A percentile compares a stretch with the other conserved stretches of the same genome.
These are phyloP conservation scores for Aplysia californica DNA, from an alignment of 1,140 invertebrate genomes.

Conservation along the genomic window DNA sequence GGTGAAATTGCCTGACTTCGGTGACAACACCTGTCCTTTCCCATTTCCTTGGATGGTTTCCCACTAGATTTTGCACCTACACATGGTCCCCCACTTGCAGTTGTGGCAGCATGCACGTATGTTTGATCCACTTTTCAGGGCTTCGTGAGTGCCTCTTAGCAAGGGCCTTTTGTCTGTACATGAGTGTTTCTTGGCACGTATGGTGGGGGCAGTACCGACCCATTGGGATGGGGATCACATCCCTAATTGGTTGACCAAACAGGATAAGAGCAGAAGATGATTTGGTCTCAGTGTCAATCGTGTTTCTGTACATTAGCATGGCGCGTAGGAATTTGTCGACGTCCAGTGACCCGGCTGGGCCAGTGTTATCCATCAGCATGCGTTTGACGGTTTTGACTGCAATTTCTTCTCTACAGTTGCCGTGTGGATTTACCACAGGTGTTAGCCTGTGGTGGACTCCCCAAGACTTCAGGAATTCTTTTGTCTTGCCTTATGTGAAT, in stretches of 20 bases:
- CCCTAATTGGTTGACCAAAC: constrained; percentile 28
- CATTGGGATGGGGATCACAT: too few relatives aligned
- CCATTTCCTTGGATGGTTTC: constrained; percentile 39
- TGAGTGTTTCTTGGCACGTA: constrained; percentile 36
- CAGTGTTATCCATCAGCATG: constrained; percentile 32
- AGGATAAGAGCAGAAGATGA: constrained; percentile 30
- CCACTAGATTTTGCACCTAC: too few relatives aligned
- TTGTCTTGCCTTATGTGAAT: too few relatives aligned
- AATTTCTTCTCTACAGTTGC: background rate
- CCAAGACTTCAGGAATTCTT: too few relatives aligned
- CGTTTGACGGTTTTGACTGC: constrained; percentile 12
- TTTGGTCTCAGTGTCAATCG: too few relatives aligned
- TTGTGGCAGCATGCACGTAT: constrained; percentile 34
- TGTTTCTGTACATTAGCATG: too few relatives aligned
- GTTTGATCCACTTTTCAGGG: constrained; percentile 31
- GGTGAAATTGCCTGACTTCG: constrained; percentile 42
- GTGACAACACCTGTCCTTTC: constrained; percentile 36
- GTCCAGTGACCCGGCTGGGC: constrained; percentile 20
- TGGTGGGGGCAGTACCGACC: too few relatives aligned
- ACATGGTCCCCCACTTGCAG: constrained; percentile 31
- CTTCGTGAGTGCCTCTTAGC: constrained; percentile 32
- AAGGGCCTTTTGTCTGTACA: constrained; percentile 31
- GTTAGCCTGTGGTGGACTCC: too few relatives aligned
- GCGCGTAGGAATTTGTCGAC: constrained; percentile 30
- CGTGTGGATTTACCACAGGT: too few relatives aligned